Evolutionary conservation across 2,888 invertebrate species (phyloP), one percentile per base, ranked within the genome.

Genomic region (Nysson spinosus): DNA sequence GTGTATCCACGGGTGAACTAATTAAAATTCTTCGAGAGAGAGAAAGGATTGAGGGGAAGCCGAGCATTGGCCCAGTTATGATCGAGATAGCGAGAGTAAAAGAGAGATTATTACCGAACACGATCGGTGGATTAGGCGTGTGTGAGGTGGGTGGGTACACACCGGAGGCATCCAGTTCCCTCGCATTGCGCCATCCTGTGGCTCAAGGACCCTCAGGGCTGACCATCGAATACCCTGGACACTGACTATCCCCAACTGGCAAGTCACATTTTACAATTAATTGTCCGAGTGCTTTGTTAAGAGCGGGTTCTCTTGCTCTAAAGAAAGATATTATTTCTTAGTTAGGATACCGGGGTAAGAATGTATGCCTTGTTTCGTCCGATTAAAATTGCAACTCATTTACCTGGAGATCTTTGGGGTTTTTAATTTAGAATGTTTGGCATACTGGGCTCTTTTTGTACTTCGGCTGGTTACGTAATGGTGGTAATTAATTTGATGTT

Each of bases 101-200:
- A 35, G 66, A 69, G 66, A 69, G 60, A 67, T 69, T 63, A 76
- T 75, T 76, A 57, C 67, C 51, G 43, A 67, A 60, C 39, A 22
- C 49, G 71, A 75, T 63, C 52, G 52, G 24, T 35, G 40, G 62
- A 70, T 77, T 67, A 69, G 69, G 47, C 50, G 46, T 54, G 56
- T 42, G 57, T 46, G 54, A 61, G 50, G 42, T 69, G 64, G 58
- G 44, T 68, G 56, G 64, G 32, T 64, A 50, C 30, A 7, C 12
- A 46, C 22, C 24, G 19, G 49, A 50, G 42, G 35, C 57, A 64
- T 67, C 50, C 52, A 60, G 35, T 46, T 46, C 28, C 50, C 17
- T 28, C 54, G 44, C 57, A 28, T 69, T 64, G 52, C 66, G 49
- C 43, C 66, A 69, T 66, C 26, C 46, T 20, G 17, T 20, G 52